These are phyloP conservation scores for Muschampia plurimacula DNA, from an alignment of 2,888 invertebrate species.

Conservation along the genomic window DNA sequence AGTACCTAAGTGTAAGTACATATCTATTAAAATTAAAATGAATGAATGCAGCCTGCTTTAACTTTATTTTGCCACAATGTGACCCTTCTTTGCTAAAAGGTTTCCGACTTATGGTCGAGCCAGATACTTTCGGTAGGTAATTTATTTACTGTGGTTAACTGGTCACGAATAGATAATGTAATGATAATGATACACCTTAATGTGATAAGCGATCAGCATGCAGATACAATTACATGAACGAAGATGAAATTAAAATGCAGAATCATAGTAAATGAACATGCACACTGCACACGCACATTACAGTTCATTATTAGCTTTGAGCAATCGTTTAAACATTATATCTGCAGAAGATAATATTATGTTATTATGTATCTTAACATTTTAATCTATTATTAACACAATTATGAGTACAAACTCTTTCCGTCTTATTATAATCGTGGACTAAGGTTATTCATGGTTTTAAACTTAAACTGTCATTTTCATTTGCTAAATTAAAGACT, in stretches of 20 bases:
- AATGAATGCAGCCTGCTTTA: no score
- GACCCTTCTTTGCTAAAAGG: no score
- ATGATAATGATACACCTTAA: background rate
- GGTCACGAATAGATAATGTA: background rate
- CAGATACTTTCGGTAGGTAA: background rate
- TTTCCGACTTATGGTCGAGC: background rate
- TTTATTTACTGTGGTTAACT: background rate
- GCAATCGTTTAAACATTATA: background rate
- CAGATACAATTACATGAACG: conserved; percentile 19
- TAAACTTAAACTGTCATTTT: no score
- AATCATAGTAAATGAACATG: conserved; percentile 22
- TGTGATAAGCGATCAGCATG: conserved; percentile 13
- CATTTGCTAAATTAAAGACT: no score
- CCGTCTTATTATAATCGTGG: no score
- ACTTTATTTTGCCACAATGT: no score
- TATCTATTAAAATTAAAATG: no score
- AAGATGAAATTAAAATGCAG: conserved; percentile 15
- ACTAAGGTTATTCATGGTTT: no score
- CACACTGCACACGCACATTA: conserved; percentile 3
- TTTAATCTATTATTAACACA: background rate
- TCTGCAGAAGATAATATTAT: no score
- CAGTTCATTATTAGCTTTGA: conserved; percentile 13
- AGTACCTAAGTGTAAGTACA: no score
- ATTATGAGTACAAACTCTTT: background rate
- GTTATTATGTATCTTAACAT: background rate